Conservation (phyloP, 2,113 vertebrate genomes). For the Haemorhous mexicanus region DNA sequence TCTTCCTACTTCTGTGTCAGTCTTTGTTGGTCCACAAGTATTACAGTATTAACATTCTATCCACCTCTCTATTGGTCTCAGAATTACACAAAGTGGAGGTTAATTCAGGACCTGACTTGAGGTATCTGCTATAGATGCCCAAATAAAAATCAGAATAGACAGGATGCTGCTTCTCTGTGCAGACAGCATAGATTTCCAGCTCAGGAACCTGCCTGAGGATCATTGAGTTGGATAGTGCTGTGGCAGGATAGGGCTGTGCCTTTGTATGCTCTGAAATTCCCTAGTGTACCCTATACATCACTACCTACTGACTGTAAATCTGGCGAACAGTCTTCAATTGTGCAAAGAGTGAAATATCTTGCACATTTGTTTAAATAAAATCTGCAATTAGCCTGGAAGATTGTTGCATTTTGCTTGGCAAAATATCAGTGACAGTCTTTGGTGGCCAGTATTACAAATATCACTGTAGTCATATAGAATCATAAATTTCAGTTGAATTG, state of each 20-base stretch:
- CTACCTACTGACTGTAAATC: not conserved
- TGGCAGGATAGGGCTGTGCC: not conserved
- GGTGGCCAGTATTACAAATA: not conserved
- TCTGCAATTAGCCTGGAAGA: not conserved
- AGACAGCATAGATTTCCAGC: not conserved
- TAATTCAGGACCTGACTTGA: not conserved
- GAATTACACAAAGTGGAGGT: not conserved
- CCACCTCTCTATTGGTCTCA: not conserved
- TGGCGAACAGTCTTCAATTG: accelerated
- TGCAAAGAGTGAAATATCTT: not conserved
- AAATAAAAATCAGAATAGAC: not conserved
- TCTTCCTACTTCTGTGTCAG: not conserved
- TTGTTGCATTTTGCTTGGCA: not conserved
- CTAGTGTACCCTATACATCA: not conserved
- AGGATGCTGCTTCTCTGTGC: not conserved
- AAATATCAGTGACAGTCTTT: not conserved
- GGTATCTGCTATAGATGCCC: not conserved
- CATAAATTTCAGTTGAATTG: not conserved
- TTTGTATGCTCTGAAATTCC: not conserved
- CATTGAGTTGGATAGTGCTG: not conserved
- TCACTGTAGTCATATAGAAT: not conserved
- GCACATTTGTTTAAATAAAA: not conserved
- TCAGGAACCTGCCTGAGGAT: not conserved
- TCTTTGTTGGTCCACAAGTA: not conserved
- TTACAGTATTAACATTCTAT: not conserved